These are phyloP conservation scores for Festucalex cinctus DNA, from an alignment of 2,113 vertebrate genomes.

Conservation along the genomic window DNA sequence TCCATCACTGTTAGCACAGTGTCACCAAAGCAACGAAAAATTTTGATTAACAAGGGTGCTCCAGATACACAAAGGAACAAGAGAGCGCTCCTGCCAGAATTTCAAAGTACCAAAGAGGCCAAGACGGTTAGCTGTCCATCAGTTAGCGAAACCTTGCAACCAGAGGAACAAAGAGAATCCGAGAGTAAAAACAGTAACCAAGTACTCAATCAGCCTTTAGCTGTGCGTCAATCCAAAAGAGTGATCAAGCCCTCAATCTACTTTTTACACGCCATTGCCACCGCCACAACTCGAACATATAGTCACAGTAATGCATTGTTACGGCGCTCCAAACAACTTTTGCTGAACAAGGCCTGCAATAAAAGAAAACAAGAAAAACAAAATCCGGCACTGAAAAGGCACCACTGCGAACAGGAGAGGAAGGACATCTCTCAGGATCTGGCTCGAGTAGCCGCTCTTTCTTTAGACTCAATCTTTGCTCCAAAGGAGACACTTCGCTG, in stretches of 20 bases:
- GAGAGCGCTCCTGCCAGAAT: slow-evolving; percentile 42
- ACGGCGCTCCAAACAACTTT: slow-evolving; percentile 81
- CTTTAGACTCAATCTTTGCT: slow-evolving; percentile 80
- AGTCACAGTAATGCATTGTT: slow-evolving; percentile 81
- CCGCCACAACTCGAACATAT: slow-evolving; percentile 78
- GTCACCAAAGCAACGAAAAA: slow-evolving; percentile 86
- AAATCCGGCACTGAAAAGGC: slow-evolving; percentile 28
- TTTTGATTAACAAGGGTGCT: slow-evolving; percentile 76
- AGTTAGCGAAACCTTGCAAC: slow-evolving; percentile 20
- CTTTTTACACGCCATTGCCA: slow-evolving; percentile 83
- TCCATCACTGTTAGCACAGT: slow-evolving; percentile 84
- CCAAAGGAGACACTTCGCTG: slow-evolving; percentile 80
- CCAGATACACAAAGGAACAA: slow-evolving; percentile 30
- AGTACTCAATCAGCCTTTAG: slow-evolving; percentile 41
- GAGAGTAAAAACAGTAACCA: slow-evolving; percentile 21
- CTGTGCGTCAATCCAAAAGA: slow-evolving; percentile 81
- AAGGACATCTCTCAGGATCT: slow-evolving; percentile 53
- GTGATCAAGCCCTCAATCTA: slow-evolving; percentile 83
- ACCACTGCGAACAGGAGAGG: slow-evolving; percentile 7
- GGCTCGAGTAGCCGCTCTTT: slow-evolving; percentile 65
- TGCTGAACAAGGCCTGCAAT: slow-evolving; percentile 79
- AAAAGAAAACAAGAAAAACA: slow-evolving; percentile 63
- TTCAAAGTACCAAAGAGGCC: slow-evolving; percentile 57
- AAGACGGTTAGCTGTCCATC: slow-evolving; percentile 48
- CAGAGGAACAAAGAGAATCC: slow-evolving; percentile 17